Evolutionary conservation across 30 jellyfish, hydroid and myxozoan genomes (phyloP), one percentile per base, ranked within the genome.

Genomic region (Pelagia noctiluca): DNA sequence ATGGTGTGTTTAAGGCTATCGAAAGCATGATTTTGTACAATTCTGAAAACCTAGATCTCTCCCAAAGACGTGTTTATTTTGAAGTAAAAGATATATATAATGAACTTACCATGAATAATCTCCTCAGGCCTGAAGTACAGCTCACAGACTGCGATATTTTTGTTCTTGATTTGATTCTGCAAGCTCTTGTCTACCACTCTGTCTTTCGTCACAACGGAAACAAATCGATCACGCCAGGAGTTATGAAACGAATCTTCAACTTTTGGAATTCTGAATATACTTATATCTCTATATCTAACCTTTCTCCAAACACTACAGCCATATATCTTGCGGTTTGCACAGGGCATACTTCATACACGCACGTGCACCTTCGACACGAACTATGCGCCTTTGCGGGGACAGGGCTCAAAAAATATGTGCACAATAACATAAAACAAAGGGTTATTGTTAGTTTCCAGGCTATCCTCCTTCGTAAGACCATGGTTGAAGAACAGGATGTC

Each of bases 51-150:
- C n/a, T n/a, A n/a, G n/a, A n/a, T n/a, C n/a, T n/a, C n/a, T n/a
- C n/a, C n/a, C n/a, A n/a, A n/a, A 52, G 8, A 42, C 16, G 8
- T 42, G 57, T 5, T 60, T 60, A 12, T 60, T 8, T 24, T n/a
- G 57, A 76, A 1, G 33, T 38, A 31, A 62, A 78, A 22, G 35
- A 30, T 25, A 78, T 60, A 64, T 13, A 64, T 42, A 5, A 57
- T 36, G 36, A 25, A 78, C 89, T 76, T 60, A 76, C 79, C 79
- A 35, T 53, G 78, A 76, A 42, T 42, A 16, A 42, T 42, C 16
- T 42, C 12, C 8, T 42, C 57, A 5, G 57, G 57, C 16, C 12
- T 42, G 57, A 42, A 42, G 16, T 42, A 16, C 57, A 42, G 57
- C 57, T 42, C 12, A 42, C 57, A 42, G 8, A 42, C 16, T 42